Conservation (phyloP, 2,797 vertebrate genomes). For the Scomberomorus guttatus region DNA sequence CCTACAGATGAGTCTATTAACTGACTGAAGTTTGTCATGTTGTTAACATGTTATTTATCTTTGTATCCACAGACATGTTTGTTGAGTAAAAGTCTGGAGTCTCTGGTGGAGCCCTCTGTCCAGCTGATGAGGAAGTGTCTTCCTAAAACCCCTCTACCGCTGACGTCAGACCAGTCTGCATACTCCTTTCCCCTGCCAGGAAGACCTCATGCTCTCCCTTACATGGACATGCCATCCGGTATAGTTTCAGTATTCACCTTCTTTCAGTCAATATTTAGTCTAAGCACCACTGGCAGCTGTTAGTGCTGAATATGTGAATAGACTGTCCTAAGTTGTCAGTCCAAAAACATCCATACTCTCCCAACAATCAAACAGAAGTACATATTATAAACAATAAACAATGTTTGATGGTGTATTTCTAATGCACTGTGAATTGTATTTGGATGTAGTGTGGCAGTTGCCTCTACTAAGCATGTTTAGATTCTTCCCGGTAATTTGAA, state of each 20-base stretch:
- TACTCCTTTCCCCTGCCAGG: constrained; percentile 86
- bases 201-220: neutral
- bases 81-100: constrained; percentile 78
- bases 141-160: constrained; percentile 86
- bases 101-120: constrained; percentile 78
- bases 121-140: constrained; percentile 92
- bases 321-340: no score
- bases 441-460: neutral
- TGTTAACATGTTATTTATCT: neutral
- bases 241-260: constrained; percentile 3
- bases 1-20: neutral
- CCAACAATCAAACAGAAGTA: no score
- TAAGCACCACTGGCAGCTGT: neutral
- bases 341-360: no score
- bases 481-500: neutral
- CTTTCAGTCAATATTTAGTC: neutral
- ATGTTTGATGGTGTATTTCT: no score
- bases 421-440: neutral
- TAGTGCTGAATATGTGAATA: neutral
- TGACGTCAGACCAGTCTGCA: constrained; percentile 82
- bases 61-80: constrained; percentile 83
- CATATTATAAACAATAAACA: no score
- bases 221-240: constrained; percentile 56
- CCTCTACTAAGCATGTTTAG: no score
- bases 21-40: neutral